Evolutionary conservation across 2,888 invertebrate genomes (phyloP).

Genomic region (Uropetala carovei): DNA sequence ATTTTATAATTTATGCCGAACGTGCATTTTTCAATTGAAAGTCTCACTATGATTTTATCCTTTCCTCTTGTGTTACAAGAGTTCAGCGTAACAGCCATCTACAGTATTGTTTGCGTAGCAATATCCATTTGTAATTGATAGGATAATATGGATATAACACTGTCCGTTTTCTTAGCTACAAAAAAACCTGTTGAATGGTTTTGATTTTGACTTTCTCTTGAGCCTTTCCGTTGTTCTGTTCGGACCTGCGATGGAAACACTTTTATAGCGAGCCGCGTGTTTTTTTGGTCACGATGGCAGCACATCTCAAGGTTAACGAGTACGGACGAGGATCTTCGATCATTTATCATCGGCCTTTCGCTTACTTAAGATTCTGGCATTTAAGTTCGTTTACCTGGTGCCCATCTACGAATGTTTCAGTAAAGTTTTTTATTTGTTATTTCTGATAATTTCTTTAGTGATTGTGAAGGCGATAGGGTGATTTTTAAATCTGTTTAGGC

Average conservation of each 20-base stretch:
- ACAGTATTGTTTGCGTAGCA: too few species aligned
- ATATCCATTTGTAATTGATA: too few species aligned
- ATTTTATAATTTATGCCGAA: too few species aligned
- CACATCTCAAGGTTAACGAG: constrained; percentile 55
- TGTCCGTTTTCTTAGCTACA: not conserved
- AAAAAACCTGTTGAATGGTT: constrained; percentile 42
- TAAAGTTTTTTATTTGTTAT: not conserved
- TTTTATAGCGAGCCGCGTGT: not conserved
- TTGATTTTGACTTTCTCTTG: constrained; percentile 6
- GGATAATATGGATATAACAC: not conserved
- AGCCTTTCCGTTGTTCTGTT: not conserved
- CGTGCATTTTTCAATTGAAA: too few species aligned
- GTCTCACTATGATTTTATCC: too few species aligned
- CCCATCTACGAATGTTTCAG: not conserved
- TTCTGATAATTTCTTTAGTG: too few species aligned
- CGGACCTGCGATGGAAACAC: not conserved
- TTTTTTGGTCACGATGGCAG: constrained; percentile 15
- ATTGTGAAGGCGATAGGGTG: too few species aligned
- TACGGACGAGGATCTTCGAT: constrained; percentile 14
- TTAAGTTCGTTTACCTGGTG: not conserved
- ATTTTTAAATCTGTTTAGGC: not conserved
- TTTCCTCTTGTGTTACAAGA: too few species aligned
- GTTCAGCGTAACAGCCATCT: too few species aligned
- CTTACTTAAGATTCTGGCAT: constrained; percentile 2
- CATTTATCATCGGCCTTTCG: constrained; percentile 6